These are phyloP conservation scores for Mastacembelus armatus DNA, from an alignment of 2,797 vertebrate genomes.

Conservation along the genomic window DNA sequence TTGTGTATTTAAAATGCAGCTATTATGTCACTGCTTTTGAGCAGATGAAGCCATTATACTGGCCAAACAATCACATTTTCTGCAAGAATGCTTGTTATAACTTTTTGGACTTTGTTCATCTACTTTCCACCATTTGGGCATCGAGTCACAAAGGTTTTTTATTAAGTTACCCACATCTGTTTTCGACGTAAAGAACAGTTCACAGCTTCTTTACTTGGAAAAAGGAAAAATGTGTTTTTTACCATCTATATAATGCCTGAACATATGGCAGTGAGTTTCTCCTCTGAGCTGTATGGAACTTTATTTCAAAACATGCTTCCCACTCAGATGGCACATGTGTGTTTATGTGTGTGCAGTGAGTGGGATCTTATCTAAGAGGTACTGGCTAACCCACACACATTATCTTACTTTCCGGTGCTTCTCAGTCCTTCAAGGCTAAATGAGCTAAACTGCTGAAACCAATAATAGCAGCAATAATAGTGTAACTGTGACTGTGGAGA, in stretches of 20 bases:
- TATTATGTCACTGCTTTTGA: background rate
- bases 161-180: constrained; percentile 44
- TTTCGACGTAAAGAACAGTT: constrained; percentile 27
- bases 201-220: constrained; percentile 12
- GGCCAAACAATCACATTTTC: background rate
- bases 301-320: constrained; percentile 43
- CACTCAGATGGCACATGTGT: constrained; percentile 35
- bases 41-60: background rate
- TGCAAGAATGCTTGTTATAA: background rate
- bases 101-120: background rate
- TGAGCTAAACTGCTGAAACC: constrained; percentile 9
- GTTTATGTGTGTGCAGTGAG: constrained; percentile 14
- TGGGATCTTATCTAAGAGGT: constrained; percentile 13
- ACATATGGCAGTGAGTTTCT: constrained; percentile 47
- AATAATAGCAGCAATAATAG: background rate
- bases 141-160: constrained; percentile 3
- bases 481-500: background rate
- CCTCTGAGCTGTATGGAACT: constrained; percentile 7
- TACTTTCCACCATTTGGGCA: background rate
- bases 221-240: constrained; percentile 1
- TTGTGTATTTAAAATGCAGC: background rate
- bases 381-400: background rate
- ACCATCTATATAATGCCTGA: constrained; percentile 19
- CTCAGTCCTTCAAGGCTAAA: constrained; percentile 6
- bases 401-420: constrained; percentile 2